Evolutionary conservation across 2,888 invertebrate species (phyloP), one percentile per base, ranked within the genome.

Genomic region (Drosophila merina): DNA sequence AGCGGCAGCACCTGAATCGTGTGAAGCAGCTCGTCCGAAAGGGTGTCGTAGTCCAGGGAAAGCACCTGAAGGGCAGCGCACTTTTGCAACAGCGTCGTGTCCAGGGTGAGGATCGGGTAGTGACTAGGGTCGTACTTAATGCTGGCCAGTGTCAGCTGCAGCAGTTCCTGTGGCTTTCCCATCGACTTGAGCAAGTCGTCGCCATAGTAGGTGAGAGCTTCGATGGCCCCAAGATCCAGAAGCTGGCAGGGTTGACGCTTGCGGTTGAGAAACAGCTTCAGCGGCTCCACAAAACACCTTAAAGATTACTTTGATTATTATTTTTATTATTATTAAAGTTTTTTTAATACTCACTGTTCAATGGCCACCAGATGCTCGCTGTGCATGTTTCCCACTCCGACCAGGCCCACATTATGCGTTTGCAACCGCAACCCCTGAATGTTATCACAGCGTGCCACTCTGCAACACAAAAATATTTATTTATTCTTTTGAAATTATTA

Each of bases 121-220:
- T 93, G 93, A 82, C 94, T 93, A 62, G 95, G 95, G 92, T 95
- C 94, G 89, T 95, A 95, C 90, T 95, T 96, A 31, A 96, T 93
- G 54, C 95, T 95, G 74, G 95, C 95, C 77, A 96, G 91, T 79
- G 95, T 95, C 45, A 96, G 92, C 72, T 93, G 93, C 66, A 93
- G 92, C 51, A 96, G 89, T 64, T 93, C 93, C 76, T 93, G 92
- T 49, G 94, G 92, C 70, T 92, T 91, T 52, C 90, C 86, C 63
- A 90, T 81, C 56, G 91, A 89, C 77, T 90, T 91, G 1, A 92
- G 74, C 71, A 91, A 89, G 70, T 92, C 92, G 57, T 88, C 81
- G 57, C 91, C 90, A 69, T 90, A 91, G 58, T 90, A 90, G 31
- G 91, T 90, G 45, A 92, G 79, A 60, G 90, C 89, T 85, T 92